Evolutionary conservation across 1,140 invertebrate species (phyloP).

Genomic region (Eumeta japonica): DNA sequence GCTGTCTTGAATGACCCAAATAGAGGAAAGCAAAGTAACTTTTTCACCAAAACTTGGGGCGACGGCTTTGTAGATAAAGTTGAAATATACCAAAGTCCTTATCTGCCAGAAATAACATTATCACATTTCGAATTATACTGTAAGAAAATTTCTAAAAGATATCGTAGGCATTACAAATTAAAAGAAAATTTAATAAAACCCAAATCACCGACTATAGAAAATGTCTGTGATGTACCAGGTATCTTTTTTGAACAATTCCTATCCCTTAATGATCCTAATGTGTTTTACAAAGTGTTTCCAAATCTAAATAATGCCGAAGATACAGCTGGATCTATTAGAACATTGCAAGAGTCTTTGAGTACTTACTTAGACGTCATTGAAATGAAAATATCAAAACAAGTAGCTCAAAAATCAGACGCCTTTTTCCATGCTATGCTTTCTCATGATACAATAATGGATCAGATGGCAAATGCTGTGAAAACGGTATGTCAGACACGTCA

Average conservation of each 20-base stretch:
- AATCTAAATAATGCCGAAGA: constrained; percentile 46
- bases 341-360: constrained; percentile 71
- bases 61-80: constrained; percentile 86
- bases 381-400: constrained; percentile 92
- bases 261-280: constrained; percentile 76
- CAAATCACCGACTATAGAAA: constrained; percentile 38
- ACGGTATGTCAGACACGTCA: constrained; percentile 74
- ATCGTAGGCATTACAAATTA: constrained; percentile 59
- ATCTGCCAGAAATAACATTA: constrained; percentile 80
- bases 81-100: constrained; percentile 72
- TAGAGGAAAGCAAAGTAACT: constrained; percentile 84
- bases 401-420: constrained; percentile 91
- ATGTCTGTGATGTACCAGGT: constrained; percentile 68
- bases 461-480: constrained; percentile 79
- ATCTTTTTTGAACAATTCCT: constrained; percentile 85
- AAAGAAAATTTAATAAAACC: constrained; percentile 43
- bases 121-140: constrained; percentile 88
- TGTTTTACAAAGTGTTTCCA: constrained; percentile 87
- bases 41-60: constrained; percentile 98
- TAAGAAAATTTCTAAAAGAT: constrained; percentile 69
- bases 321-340: constrained; percentile 42
- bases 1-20: constrained; percentile 95
- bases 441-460: constrained; percentile 89
- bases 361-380: constrained; percentile 95
- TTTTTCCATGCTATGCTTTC: constrained; percentile 98